Conservation (phyloP, 2,888 invertebrate genomes). For the Tuberolachnus salignus region DNA sequence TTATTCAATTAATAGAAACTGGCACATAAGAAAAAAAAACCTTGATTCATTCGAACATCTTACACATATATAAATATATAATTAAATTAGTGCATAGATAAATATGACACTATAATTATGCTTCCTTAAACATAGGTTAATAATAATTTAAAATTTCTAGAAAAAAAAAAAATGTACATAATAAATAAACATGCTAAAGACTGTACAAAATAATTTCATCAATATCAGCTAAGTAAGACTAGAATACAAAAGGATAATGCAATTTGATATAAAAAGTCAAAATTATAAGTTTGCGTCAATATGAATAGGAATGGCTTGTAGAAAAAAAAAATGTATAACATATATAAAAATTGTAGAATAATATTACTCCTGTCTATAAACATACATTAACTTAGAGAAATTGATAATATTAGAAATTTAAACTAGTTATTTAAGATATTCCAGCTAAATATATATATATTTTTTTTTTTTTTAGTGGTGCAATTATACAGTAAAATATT, state of each 20-base stretch:
- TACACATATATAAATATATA: slow-evolving; percentile 29
- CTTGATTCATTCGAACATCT: slow-evolving; percentile 8
- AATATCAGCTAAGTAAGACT: slow-evolving; percentile 51
- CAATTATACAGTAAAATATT: slow-evolving; percentile 8
- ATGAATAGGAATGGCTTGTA: slow-evolving; percentile 20
- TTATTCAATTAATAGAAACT: slow-evolving; percentile 29
- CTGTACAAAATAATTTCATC: slow-evolving; percentile 45
- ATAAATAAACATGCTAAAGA: slow-evolving; percentile 2
- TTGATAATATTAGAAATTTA: slow-evolving; percentile 5
- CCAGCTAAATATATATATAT: not conserved
- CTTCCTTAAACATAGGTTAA: slow-evolving; percentile 17
- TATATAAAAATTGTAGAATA: slow-evolving; percentile 18
- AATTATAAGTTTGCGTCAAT: slow-evolving; percentile 18
- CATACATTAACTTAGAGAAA: slow-evolving; percentile 2
- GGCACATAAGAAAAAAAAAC: slow-evolving; percentile 24
- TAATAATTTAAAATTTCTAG: slow-evolving; percentile 46
- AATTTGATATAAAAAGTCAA: slow-evolving; percentile 49
- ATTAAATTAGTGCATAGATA: slow-evolving; percentile 4
- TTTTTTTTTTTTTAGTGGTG: slow-evolving; percentile 1
- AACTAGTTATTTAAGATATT: not conserved
- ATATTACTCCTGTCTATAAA: slow-evolving; percentile 12
- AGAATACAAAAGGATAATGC: slow-evolving; percentile 54
- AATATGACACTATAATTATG: slow-evolving; percentile 22
- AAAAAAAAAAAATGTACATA: slow-evolving; percentile 39
- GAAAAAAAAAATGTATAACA: slow-evolving; percentile 5